A percentile compares a stretch with the other conserved stretches of the same genome.
These are phyloP conservation scores for Lamellibrachia satsuma DNA, from an alignment of 2,888 invertebrate species.

Conservation along the genomic window DNA sequence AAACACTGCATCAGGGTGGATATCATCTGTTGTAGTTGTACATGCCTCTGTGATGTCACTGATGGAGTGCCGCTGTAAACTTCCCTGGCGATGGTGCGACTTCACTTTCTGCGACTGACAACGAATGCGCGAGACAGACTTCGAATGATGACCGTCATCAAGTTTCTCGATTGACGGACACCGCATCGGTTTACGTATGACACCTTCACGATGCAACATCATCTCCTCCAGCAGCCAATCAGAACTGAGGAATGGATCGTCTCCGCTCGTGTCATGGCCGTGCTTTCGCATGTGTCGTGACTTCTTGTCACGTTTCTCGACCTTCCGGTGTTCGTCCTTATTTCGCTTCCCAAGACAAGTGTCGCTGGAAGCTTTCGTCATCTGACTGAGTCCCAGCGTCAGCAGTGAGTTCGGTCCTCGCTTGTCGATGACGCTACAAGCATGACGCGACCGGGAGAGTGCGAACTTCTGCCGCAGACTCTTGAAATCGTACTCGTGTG, in stretches of 20 bases:
- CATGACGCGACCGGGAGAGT: background rate
- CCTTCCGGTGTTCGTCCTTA: background rate
- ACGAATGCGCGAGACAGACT: background rate
- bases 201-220: background rate
- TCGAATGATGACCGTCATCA: background rate
- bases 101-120: constrained; percentile 9
- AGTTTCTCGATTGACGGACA: background rate
- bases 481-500: background rate
- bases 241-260: background rate
- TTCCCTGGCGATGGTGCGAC: background rate
- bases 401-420: constrained; percentile 1
- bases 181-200: background rate
- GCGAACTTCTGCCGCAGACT: background rate
- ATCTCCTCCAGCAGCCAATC: constrained; percentile 12
- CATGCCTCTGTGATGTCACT: constrained; percentile 12
- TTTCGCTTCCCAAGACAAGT: constrained; percentile 1
- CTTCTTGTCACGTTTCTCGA: background rate
- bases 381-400: background rate
- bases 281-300: background rate
- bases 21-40: background rate
- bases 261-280: background rate
- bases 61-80: background rate
- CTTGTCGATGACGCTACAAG: background rate
- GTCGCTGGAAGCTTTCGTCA: constrained; percentile 19
- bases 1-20: background rate